These are phyloP conservation scores for Phalacrocorax pelagicus DNA, from an alignment of 2,113 vertebrate species.

Conservation along the genomic window DNA sequence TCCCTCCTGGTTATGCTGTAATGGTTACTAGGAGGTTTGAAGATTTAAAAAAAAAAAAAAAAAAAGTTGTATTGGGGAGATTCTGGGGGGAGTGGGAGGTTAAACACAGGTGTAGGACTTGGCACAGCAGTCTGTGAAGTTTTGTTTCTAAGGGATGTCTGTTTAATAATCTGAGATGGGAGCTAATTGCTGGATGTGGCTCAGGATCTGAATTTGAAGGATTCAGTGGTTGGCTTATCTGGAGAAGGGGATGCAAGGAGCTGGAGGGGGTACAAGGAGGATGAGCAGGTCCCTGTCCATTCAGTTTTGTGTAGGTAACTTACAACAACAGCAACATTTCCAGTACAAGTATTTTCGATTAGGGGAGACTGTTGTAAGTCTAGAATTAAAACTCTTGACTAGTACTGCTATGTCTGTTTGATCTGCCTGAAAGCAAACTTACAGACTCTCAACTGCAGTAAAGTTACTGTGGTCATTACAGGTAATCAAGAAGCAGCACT, in stretches of 20 bases:
- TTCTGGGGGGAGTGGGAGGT: neutral
- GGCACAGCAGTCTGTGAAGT: rapidly evolving
- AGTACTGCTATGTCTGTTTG: neutral
- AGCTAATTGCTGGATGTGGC: neutral
- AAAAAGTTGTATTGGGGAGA: neutral
- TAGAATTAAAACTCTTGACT: neutral
- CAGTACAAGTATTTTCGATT: neutral
- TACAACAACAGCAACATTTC: neutral
- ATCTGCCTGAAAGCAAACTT: neutral
- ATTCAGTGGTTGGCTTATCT: neutral
- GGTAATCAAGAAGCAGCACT: rapidly evolving
- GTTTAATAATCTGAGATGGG: neutral
- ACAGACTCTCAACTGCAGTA: neutral
- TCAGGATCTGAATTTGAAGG: neutral
- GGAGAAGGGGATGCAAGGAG: neutral
- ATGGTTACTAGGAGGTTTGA: neutral
- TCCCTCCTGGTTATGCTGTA: neutral
- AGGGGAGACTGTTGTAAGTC: rapidly evolving
- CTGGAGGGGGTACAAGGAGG: neutral
- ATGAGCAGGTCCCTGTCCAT: rapidly evolving
- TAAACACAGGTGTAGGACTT: neutral
- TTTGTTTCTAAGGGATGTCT: neutral
- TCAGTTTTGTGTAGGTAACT: neutral
- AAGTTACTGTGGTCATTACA: rapidly evolving
- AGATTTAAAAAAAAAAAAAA: neutral